Conservation (phyloP, 2,797 vertebrate genomes). For the Acanthiza pusilla region DNA sequence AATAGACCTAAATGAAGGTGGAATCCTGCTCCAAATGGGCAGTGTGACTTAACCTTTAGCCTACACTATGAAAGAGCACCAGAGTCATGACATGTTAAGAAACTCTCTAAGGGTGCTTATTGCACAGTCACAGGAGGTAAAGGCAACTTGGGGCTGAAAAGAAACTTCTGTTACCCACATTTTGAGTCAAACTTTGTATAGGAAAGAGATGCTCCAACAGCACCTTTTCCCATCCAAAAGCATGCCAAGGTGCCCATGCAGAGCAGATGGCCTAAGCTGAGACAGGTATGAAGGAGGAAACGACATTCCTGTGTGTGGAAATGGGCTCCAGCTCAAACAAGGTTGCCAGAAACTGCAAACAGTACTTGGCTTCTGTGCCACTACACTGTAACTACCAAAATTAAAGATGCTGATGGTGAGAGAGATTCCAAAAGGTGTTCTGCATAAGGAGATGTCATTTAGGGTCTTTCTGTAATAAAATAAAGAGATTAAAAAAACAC, state of each 20-base stretch:
- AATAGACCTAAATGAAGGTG: background rate
- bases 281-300: background rate
- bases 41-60: background rate
- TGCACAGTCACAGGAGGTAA: background rate
- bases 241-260: background rate
- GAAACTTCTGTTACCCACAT: background rate
- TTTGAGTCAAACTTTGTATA: background rate
- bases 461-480: background rate
- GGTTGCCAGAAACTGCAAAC: background rate
- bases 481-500: accelerated
- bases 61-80: background rate
- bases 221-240: background rate
- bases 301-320: accelerated
- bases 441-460: background rate
- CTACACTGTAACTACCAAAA: background rate
- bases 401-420: background rate
- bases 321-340: background rate
- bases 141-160: background rate
- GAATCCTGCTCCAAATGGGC: background rate
- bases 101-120: background rate
- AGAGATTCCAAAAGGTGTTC: background rate
- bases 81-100: background rate
- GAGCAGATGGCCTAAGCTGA: background rate
- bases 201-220: background rate
- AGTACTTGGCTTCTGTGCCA: background rate